phyloP scores from a whole-genome alignment of 2,888 invertebrate species.

The Cetonia aurata region DNA sequence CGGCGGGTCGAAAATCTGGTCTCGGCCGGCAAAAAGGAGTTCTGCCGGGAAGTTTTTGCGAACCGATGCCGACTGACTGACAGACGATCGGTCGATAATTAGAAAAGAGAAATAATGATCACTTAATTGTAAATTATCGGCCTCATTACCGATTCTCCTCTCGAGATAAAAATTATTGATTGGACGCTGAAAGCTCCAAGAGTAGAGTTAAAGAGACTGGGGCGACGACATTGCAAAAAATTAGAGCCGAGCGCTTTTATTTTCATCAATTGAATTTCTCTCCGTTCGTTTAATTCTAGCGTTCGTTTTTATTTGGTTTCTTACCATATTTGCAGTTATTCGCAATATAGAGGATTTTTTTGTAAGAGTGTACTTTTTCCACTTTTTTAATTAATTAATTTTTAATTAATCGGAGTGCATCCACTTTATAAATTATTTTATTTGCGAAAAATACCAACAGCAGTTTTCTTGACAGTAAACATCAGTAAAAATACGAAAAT shows the following conservation, averaged over 20 bases:
- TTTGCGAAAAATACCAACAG: too few species aligned
- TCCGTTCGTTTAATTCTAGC: too few species aligned
- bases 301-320: too few species aligned
- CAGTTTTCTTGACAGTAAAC: too few species aligned
- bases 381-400: too few species aligned
- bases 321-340: too few species aligned
- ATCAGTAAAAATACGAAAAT: too few species aligned
- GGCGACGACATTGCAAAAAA: slow-evolving; percentile 21
- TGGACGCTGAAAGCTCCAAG: slow-evolving; percentile 26
- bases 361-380: too few species aligned
- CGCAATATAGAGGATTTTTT: too few species aligned
- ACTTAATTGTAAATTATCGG: slow-evolving; percentile 67
- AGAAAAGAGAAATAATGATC: slow-evolving; percentile 63
- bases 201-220: neutral
- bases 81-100: slow-evolving; percentile 56
- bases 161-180: slow-evolving; percentile 46
- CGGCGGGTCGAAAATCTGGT: slow-evolving; percentile 60
- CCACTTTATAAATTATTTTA: too few species aligned
- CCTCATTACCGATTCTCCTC: slow-evolving; percentile 46
- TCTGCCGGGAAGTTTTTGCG: slow-evolving; percentile 52
- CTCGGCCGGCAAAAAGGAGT: slow-evolving; percentile 59
- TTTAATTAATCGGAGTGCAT: too few species aligned
- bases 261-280: slow-evolving; percentile 27
- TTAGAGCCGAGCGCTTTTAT: slow-evolving; percentile 23
- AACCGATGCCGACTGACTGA: slow-evolving; percentile 49